Evolutionary conservation across 2,888 invertebrate species (phyloP), one percentile per base, ranked within the genome.

Genomic region (Drosophila mayaguana): DNA sequence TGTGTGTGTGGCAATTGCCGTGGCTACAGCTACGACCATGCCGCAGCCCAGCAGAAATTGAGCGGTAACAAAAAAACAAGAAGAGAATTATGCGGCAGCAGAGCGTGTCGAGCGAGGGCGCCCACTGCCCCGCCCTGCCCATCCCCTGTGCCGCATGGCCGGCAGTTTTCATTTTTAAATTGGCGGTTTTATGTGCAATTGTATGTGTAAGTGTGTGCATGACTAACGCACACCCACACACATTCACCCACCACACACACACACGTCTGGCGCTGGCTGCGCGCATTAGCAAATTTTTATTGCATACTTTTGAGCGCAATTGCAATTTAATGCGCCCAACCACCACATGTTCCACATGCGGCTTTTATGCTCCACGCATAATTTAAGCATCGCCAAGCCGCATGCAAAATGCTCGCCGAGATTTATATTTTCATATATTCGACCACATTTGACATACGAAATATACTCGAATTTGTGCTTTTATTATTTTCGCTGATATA

Each of bases 111-210:
- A 50, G 48, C 18, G 63, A 36, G 46, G 12, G 50, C 53, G 28
- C 50, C 20, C 25, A n/a, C 34, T 46, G 48, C 61, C 46, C 55
- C 20, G n/a, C 54, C n/a, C 32, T n/a, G 22, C 43, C 45, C 25
- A 43, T 38, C 61, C 46, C 55, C 59, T 46, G 62, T 71, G 67
- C 71, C 69, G 71, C 77, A 61, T 77, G 81, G 79, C 73, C 73
- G 74, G 86, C 88, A 86, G 86, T 86, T 88, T 88, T 84, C 84
- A 83, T 80, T 87, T 89, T 89, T 77, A 90, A 88, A 90, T 90
- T 89, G 84, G 89, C 84, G 88, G 86, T 90, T 90, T 90, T 88
- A 89, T 90, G 81, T 89, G 87, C 88, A 78, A 80, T 79, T 77
- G 80, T 51, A 40, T 46, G 28, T 55, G 57, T 36, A 14, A 14